These are phyloP conservation scores for Plebejus melissa DNA, from an alignment of 2,888 invertebrate genomes.

Conservation along the genomic window DNA sequence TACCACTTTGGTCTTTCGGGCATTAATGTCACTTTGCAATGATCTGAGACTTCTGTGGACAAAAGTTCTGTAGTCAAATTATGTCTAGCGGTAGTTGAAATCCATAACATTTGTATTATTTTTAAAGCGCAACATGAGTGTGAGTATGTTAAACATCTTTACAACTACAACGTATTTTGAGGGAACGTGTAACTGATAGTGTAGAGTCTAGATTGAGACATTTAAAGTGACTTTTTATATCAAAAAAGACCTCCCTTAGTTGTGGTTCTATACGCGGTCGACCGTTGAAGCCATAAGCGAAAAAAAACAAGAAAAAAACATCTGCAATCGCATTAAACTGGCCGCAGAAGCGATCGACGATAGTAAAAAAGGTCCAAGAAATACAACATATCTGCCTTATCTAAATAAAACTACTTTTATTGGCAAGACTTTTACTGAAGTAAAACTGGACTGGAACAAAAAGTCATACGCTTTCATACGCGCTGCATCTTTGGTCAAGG, in stretches of 20 bases:
- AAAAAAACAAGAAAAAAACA: not conserved
- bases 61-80: no score
- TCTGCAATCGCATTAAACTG: not conserved
- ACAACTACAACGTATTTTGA: no score
- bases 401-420: conserved; percentile 5
- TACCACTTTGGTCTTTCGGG: no score
- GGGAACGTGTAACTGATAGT: no score
- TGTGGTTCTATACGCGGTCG: not conserved
- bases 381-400: conserved; percentile 1
- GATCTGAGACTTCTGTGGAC: no score
- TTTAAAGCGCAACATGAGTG: no score
- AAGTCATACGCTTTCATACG: conserved; percentile 3
- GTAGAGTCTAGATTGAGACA: not conserved
- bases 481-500: conserved; percentile 4
- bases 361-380: not conserved
- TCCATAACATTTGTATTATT: no score
- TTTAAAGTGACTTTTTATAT: not conserved
- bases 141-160: no score
- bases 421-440: conserved; percentile 7
- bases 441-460: not conserved
- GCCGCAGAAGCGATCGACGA: not conserved
- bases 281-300: not conserved
- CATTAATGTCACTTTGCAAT: no score
- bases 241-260: not conserved
- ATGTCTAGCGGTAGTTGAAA: no score